These are phyloP conservation scores for Pristionchus exspectatus DNA, from an alignment of 2,888 invertebrate genomes.

Conservation along the genomic window DNA sequence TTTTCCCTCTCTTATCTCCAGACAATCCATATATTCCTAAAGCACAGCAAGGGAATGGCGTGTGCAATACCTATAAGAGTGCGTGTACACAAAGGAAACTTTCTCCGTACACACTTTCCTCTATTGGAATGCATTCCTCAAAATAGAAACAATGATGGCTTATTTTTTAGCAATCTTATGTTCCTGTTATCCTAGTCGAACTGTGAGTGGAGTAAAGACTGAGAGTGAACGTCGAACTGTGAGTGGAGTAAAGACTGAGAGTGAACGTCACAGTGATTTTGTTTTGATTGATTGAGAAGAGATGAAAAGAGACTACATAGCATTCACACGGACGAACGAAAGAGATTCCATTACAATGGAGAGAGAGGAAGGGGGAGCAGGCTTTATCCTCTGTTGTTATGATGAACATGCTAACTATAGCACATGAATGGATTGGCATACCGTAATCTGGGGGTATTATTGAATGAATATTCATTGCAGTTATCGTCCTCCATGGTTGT, in stretches of 20 bases:
- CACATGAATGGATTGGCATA: background rate
- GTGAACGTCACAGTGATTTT: background rate
- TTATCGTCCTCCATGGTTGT: constrained; percentile 82
- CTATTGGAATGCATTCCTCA: background rate
- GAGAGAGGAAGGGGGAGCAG: background rate
- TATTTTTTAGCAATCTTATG: background rate
- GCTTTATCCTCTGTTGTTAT: background rate
- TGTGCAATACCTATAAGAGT: background rate
- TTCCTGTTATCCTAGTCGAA: background rate
- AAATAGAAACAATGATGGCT: background rate
- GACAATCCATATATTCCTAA: background rate
- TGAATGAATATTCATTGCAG: constrained; percentile 58
- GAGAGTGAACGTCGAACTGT: background rate
- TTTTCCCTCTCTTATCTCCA: constrained; percentile 1
- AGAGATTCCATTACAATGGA: background rate
- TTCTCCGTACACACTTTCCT: background rate
- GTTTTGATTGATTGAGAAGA: constrained; percentile 19
- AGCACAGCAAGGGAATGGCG: background rate
- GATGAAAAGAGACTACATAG: constrained; percentile 16
- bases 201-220: constrained; percentile 10
- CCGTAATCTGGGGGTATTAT: background rate
- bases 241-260: constrained; percentile 3
- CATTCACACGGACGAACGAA: constrained; percentile 27
- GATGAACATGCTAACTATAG: background rate
- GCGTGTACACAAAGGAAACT: background rate